These are phyloP conservation scores for Zygaena filipendulae DNA, from an alignment of 2,888 invertebrate genomes.

Conservation along the genomic window DNA sequence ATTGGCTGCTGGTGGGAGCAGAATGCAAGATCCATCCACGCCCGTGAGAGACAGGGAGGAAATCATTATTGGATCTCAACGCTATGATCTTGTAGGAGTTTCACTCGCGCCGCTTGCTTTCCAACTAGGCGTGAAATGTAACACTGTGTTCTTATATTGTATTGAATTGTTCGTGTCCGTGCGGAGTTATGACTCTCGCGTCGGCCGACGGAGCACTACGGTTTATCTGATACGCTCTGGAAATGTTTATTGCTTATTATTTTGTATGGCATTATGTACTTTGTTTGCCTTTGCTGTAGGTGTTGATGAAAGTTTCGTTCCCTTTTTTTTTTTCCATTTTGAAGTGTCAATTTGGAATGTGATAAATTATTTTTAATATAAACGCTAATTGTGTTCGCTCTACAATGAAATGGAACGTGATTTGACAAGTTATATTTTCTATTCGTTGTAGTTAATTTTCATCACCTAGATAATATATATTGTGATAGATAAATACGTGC, in stretches of 20 bases:
- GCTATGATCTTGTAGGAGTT: conserved; percentile 3
- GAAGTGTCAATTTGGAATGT: background rate
- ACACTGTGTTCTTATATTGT: too few species aligned
- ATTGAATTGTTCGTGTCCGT: too few species aligned
- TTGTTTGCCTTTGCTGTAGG: conserved; percentile 6
- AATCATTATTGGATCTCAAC: conserved; percentile 12
- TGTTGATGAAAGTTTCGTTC: conserved; percentile 1
- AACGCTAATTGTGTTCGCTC: too few species aligned
- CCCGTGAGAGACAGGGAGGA: conserved; percentile 26
- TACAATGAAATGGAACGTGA: too few species aligned
- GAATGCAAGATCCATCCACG: conserved; percentile 24
- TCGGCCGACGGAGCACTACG: too few species aligned
- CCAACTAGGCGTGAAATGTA: background rate
- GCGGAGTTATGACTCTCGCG: too few species aligned
- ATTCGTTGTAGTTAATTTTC: too few species aligned
- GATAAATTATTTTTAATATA: too few species aligned
- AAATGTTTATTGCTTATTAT: conserved; percentile 8
- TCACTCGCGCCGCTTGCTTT: background rate
- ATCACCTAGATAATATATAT: too few species aligned
- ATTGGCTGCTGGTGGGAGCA: conserved; percentile 38
- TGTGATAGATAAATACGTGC: too few species aligned
- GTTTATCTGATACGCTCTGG: conserved; percentile 4
- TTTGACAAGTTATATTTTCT: too few species aligned
- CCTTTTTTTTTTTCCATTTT: too few species aligned
- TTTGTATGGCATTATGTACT: conserved; percentile 2